Evolutionary conservation across 2,113 vertebrate species (phyloP).

Genomic region (Talpa occidentalis): DNA sequence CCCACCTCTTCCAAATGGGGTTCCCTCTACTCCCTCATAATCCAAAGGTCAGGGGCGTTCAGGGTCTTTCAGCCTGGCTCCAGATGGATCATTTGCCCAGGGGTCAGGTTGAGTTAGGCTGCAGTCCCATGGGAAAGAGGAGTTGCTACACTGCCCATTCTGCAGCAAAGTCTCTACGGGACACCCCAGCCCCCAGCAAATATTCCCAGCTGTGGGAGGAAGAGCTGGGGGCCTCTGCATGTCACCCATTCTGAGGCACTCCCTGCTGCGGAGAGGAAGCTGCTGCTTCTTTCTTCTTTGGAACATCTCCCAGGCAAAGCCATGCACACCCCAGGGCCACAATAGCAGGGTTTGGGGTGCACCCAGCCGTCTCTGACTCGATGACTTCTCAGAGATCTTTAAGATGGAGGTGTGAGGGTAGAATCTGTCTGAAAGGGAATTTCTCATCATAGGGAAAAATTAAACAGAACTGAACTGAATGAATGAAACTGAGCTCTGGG

Average conservation of each 20-base stretch:
- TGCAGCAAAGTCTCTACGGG: neutral
- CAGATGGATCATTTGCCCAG: neutral
- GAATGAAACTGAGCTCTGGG: neutral
- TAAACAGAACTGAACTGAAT: neutral
- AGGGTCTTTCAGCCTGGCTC: neutral
- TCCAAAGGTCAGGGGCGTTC: neutral
- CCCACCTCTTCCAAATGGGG: neutral
- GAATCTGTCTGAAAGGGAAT: neutral
- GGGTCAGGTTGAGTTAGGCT: too few relatives aligned
- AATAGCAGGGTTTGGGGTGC: neutral
- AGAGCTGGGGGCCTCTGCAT: neutral
- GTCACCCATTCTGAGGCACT: neutral
- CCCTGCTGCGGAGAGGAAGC: neutral
- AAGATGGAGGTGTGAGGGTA: neutral
- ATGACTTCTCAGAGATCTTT: neutral
- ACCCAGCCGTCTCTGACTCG: neutral
- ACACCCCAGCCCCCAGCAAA: neutral
- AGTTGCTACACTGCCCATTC: neutral
- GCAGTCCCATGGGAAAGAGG: neutral
- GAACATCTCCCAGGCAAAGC: neutral
- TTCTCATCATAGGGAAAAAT: neutral
- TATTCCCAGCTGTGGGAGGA: neutral
- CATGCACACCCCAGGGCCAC: neutral
- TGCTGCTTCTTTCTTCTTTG: neutral
- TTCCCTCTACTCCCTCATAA: neutral